These are phyloP conservation scores for Ia io DNA, from an alignment of 2,113 vertebrate genomes.

Conservation along the genomic window DNA sequence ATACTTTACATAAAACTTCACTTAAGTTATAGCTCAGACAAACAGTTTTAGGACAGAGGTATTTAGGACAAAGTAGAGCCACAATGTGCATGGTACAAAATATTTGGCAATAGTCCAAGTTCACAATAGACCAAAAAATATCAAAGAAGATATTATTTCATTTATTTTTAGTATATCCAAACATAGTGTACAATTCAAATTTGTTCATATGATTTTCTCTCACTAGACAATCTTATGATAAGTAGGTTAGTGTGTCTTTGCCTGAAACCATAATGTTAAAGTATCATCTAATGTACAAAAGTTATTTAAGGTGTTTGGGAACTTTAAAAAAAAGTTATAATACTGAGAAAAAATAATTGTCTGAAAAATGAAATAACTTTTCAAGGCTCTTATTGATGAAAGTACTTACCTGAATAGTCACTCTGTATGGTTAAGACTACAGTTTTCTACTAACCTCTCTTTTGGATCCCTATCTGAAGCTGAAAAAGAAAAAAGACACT, in stretches of 20 bases:
- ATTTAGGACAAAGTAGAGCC: not conserved
- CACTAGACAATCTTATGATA: not conserved
- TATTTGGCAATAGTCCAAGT: not conserved
- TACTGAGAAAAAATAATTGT: not conserved
- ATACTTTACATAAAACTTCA: not conserved
- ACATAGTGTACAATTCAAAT: not conserved
- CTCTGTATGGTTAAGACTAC: not conserved
- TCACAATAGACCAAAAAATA: not conserved
- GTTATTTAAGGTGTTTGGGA: not conserved
- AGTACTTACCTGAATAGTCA: not conserved
- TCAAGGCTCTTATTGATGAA: not conserved
- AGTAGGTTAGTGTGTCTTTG: not conserved
- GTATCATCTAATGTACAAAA: not conserved
- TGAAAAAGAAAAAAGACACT: not conserved
- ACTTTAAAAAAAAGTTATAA: not conserved
- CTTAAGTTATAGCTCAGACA: not conserved
- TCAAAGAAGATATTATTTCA: not conserved
- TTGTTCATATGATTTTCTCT: not conserved
- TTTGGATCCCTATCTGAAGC: not conserved
- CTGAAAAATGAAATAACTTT: not conserved
- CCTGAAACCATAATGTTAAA: not conserved
- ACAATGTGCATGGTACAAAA: not conserved
- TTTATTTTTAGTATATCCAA: not conserved
- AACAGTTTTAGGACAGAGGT: not conserved
- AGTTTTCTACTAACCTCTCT: not conserved